Evolutionary conservation across 2,888 invertebrate genomes (phyloP), one percentile per base, ranked within the genome.

Genomic region (Lobophora halterata): DNA sequence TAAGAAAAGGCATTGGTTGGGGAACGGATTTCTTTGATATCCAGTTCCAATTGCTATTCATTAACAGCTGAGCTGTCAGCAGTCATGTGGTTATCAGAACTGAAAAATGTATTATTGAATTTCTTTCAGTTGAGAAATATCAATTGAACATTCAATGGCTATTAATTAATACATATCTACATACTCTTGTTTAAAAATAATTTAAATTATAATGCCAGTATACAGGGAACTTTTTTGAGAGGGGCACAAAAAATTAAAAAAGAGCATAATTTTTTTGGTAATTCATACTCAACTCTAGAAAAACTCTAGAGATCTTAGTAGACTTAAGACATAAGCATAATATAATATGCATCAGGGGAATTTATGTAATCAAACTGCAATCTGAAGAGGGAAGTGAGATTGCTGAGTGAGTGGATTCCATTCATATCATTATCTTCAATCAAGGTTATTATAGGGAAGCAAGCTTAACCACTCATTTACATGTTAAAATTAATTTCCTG

Each of bases 401-500:
- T 21, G n/a, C n/a, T n/a, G 32, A 9, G 12, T 26, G 18, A 23
- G 25, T 9, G 23, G 24, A 32, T 36, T 25, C 29, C 8, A 23
- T 20, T 8, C 16, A 13, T 26, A 4, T 28, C 14, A 44, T 39
- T 41, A 29, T 17, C 28, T 34, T 26, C 38, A 47, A 43, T 47
- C 46, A 46, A 47, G 28, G 38, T 31, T 32, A 32, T 25, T 23
- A 36, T 40, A 43, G 29, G 47, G 46, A 49, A 47, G 42, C 28
- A 16, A 27, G 26, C 13, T 7, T 34, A 7, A 20, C 30, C 12
- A 14, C 12, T 35, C 3, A 34, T 44, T 42, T 37, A 11, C 37
- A 45, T 49, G 21, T 27, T 29, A n/a, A 23, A 21, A 16, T 19
- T 39, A 8, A 46, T 26, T 51, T 49, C 52, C 58, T 57, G 52